phyloP scores from a whole-genome alignment of 1,140 invertebrate species.

The Rhizoglyphus robini region DNA sequence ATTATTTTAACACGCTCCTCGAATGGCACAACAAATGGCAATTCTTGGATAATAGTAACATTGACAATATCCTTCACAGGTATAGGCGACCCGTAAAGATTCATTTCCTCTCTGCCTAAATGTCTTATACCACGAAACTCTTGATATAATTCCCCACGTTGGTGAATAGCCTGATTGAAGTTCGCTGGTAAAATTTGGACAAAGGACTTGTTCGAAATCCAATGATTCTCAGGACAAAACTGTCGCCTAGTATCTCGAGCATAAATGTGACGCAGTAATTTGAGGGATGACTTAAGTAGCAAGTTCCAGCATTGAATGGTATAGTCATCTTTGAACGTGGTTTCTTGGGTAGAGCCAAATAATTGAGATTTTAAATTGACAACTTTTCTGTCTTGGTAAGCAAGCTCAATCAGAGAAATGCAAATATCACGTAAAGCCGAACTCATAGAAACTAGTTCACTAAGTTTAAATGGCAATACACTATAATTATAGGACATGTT shows the following conservation, averaged over 20 bases:
- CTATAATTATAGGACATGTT: constrained; percentile 30
- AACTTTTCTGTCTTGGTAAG: constrained; percentile 64
- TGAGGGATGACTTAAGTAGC: constrained; percentile 45
- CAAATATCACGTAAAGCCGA: constrained; percentile 51
- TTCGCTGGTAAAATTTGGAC: constrained; percentile 45
- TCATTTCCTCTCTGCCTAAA: constrained; percentile 47
- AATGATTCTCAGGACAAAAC: constrained; percentile 61
- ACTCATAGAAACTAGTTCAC: constrained; percentile 38
- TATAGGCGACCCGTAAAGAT: constrained; percentile 60
- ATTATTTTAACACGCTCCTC: constrained; percentile 57
- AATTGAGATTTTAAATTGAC: constrained; percentile 26
- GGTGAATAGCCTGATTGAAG: constrained; percentile 41
- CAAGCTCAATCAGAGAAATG: constrained; percentile 71
- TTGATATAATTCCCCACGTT: constrained; percentile 39
- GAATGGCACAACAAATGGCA: constrained; percentile 86
- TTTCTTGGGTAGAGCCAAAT: neutral
- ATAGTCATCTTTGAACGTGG: neutral
- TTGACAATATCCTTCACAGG: constrained; percentile 75
- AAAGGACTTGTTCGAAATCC: constrained; percentile 55
- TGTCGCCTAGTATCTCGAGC: constrained; percentile 57
- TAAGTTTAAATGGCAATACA: constrained; percentile 39
- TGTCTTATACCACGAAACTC: constrained; percentile 47
- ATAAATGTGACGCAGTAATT: constrained; percentile 61
- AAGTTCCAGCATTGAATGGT: constrained; percentile 26
- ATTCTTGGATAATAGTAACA: constrained; percentile 69